Evolutionary conservation across 1,140 invertebrate species (phyloP).

Genomic region (Pseudoatta argentina): DNA sequence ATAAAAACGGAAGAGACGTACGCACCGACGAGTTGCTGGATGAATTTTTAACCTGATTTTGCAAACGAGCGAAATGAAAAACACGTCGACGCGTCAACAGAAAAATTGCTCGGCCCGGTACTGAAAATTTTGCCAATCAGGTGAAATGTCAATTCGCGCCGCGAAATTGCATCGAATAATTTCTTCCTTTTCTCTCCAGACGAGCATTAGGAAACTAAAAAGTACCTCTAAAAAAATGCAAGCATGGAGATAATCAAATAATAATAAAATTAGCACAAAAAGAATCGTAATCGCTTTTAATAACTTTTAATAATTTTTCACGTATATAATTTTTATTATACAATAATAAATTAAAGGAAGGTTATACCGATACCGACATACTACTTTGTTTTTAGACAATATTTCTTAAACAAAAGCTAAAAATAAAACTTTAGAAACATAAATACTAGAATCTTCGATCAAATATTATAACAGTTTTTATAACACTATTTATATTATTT

Average conservation of each 20-base stretch:
- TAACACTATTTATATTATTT: too few species aligned
- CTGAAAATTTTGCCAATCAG: slow-evolving; percentile 57
- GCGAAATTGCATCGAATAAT: neutral
- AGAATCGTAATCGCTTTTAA: too few species aligned
- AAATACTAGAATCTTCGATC: too few species aligned
- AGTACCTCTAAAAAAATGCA: neutral
- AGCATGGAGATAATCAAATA: neutral
- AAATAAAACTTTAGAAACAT: too few species aligned
- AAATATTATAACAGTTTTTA: too few species aligned
- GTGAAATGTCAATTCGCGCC: slow-evolving; percentile 44
- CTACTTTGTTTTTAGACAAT: too few species aligned
- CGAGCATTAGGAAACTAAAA: neutral
- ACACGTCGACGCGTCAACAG: slow-evolving; percentile 56
- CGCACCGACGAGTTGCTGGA: slow-evolving; percentile 35
- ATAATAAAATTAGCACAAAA: neutral
- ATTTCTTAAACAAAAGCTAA: too few species aligned
- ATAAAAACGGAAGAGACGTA: slow-evolving; percentile 36
- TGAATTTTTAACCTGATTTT: slow-evolving; percentile 62
- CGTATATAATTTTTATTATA: neutral
- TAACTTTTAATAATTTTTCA: neutral
- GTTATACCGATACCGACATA: too few species aligned
- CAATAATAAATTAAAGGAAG: too few species aligned
- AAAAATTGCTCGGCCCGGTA: slow-evolving; percentile 35
- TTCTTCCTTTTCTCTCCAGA: neutral
- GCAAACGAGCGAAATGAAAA: slow-evolving; percentile 60